phyloP scores from a whole-genome alignment of 2,888 invertebrate genomes.

The Leptopilina syphax region DNA sequence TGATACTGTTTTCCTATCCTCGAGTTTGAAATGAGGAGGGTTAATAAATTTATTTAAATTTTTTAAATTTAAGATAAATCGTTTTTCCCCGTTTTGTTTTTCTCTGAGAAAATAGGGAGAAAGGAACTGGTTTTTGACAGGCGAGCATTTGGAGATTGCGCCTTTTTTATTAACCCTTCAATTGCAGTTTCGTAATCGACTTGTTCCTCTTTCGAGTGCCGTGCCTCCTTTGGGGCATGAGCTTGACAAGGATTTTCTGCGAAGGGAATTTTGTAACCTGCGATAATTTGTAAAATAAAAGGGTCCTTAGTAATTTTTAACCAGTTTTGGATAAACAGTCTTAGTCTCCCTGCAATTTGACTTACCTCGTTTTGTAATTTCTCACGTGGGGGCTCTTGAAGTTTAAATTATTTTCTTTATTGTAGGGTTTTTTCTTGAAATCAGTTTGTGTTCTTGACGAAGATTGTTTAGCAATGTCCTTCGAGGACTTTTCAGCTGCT shows the following conservation, averaged over 20 bases:
- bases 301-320: constrained; percentile 27
- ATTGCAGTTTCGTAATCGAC: background rate
- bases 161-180: constrained; percentile 27
- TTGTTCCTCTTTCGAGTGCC: background rate
- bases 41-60: constrained; percentile 48
- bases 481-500: constrained; percentile 15
- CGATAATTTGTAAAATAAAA: background rate
- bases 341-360: constrained; percentile 20
- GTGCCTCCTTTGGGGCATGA: background rate
- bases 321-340: constrained; percentile 8
- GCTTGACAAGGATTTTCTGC: background rate
- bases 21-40: constrained; percentile 50
- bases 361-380: background rate
- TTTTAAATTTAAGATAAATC: constrained; percentile 50
- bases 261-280: constrained; percentile 33
- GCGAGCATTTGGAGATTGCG: constrained; percentile 23
- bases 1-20: constrained; percentile 46
- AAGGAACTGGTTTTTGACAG: constrained; percentile 37
- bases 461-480: too few species aligned
- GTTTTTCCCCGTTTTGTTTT: constrained; percentile 39
- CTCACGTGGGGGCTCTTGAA: too few species aligned
- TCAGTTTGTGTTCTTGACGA: too few species aligned
- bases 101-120: constrained; percentile 43
- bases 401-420: too few species aligned
- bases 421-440: too few species aligned